These are phyloP conservation scores for Oenanthe melanoleuca DNA, from an alignment of 2,113 vertebrate species.

Conservation along the genomic window DNA sequence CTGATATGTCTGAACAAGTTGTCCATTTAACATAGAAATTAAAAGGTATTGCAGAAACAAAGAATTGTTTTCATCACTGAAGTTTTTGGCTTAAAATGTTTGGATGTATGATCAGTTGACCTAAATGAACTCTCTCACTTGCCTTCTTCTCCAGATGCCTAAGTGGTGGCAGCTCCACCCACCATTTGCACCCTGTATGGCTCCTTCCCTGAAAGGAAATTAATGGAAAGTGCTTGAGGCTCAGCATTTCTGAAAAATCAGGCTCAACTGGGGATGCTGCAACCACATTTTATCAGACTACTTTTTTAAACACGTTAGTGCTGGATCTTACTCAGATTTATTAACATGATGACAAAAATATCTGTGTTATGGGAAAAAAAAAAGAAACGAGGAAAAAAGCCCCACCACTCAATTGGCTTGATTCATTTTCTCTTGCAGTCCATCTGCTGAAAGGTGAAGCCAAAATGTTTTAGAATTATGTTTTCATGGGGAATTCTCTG, in stretches of 20 bases:
- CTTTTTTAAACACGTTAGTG: conserved; percentile 3
- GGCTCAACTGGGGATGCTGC: background rate
- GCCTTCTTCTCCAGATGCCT: conserved; percentile 8
- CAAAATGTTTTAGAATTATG: conserved; percentile 72
- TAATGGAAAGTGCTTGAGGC: background rate
- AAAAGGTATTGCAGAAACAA: background rate
- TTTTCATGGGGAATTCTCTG: conserved; percentile 72
- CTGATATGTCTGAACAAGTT: background rate
- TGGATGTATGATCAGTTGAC: background rate
- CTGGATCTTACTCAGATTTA: conserved; percentile 23
- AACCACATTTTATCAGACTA: background rate
- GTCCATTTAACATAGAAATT: background rate
- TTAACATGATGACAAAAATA: conserved; percentile 27
- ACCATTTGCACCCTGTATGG: background rate
- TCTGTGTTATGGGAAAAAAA: background rate
- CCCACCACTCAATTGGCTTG: conserved; percentile 20
- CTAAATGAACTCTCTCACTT: conserved; percentile 7
- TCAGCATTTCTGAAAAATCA: background rate
- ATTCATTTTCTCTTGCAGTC: conserved; percentile 55
- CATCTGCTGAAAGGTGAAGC: conserved; percentile 71
- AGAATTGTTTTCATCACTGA: background rate
- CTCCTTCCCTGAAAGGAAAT: conserved; percentile 25
- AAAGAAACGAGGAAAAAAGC: background rate
- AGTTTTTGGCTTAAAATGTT: conserved; percentile 23
- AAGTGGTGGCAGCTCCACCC: conserved; percentile 21